Base-by-base conservation (phyloP, 2,113 vertebrate species). In the Alligator sinensis region DNA sequence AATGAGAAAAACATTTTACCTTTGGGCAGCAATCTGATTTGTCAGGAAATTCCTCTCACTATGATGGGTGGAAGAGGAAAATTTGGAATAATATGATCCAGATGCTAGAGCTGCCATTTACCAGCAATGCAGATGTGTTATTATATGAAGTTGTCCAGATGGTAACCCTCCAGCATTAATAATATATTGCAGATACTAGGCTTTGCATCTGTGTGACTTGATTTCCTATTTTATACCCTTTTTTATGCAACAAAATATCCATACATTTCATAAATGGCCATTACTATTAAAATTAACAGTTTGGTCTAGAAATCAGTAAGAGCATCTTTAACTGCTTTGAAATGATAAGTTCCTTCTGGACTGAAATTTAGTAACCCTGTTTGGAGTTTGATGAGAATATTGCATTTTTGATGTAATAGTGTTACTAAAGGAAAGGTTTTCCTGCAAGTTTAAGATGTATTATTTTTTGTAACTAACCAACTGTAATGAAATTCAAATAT, bases 31-130 rank as follows among this genome's bases (percentile, higher is more conserved):
- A 93, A 91, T 97, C 94, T 96, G 94, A 97, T 97, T 96, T 83
- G 54, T 97, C 97, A 97, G 97, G 97, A 98, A 98, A 98, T 97
- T 97, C 97, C 96, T 97, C 87, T 94, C 92, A 92, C 95, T 96
- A 57, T 92, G 96, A 97, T 92, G 75, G 70, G 97, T 96, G 93
- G 91, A 97, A 94, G 95, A 97, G 91, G 95, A 97, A 95, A 97
- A 96, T 57, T 54, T 86, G 85, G 77, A 92, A 86, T 96, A 97
- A 98, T 97, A 60, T 16, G 92, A 95, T 95, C 97, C 97, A 98
- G 97, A 97, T 96, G 97, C 80, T 89, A 22, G 62, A 91, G 87
- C 82, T 95, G 86, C 95, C 86, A 95, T 91, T 93, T 28, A 86
- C 95, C 91, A 92, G 80, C 77, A 91, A 91, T 94, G 95, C 92